Evolutionary conservation across 2,113 vertebrate genomes (phyloP).

Genomic region (Macquaria ambigua): DNA sequence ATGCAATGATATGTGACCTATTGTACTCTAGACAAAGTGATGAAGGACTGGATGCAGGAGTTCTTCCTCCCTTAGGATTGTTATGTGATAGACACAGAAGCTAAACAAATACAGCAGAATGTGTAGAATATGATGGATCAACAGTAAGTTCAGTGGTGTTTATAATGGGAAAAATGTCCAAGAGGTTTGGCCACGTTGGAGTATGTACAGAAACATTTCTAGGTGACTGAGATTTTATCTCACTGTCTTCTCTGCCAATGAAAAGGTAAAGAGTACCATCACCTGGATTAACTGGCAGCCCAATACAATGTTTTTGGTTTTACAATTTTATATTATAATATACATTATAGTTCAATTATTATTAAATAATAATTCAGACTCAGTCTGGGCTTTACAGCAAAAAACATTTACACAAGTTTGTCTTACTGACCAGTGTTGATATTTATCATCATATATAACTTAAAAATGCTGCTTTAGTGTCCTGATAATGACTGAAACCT

Average conservation of each 20-base stretch:
- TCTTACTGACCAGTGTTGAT: not conserved
- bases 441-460: not conserved
- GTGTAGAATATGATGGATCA: conserved; percentile 13
- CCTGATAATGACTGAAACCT: not conserved
- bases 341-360: not conserved
- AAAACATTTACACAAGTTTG: not conserved
- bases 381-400: not conserved
- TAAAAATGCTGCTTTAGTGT: not conserved
- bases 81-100: conserved; percentile 8
- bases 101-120: conserved; percentile 11
- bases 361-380: not conserved
- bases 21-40: conserved; percentile 64
- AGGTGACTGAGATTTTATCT: not conserved
- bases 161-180: not conserved
- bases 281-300: not conserved
- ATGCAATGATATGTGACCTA: conserved; percentile 67
- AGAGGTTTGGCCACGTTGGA: not conserved
- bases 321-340: not conserved
- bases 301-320: not conserved
- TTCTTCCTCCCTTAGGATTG: conserved; percentile 40
- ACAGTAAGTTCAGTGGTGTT: conserved; percentile 2
- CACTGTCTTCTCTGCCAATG: not conserved
- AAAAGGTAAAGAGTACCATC: not conserved
- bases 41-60: conserved; percentile 49
- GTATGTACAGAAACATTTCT: not conserved